Base-by-base conservation (phyloP, 2,888 invertebrate genomes). In the Craniophora ligustri region DNA sequence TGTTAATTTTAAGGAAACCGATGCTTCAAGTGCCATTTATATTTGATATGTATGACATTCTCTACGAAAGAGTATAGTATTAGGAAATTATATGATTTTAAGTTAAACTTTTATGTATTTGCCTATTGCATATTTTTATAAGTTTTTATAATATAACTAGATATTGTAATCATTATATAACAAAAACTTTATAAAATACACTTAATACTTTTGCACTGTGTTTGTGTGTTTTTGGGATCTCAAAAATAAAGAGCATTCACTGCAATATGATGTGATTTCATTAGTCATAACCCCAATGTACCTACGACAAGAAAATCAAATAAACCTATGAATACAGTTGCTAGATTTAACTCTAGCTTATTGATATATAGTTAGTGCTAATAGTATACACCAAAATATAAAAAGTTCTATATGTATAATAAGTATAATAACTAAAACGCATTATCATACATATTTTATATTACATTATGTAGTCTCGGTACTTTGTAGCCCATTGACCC, bases 151-250 rank as follows among this genome's bases (percentile, higher is more conserved):
- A 66, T 64, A 70, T 53, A n/a, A n/a, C n/a, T n/a, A n/a, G n/a
- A n/a, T 75, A 73, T 75, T 74, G 63, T 77, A 72, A 69, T 69
- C 55, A 61, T 67, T 61, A 26, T 67, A n/a, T 66, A 68, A 71
- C 44, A 53, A 67, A 59, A 67, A 58, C 53, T 51, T 54, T 70
- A 55, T 68, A 55, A 67, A 67, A 69, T 67, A 59, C 72, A 68
- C 69, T 54, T 72, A 72, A 72, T 49, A 62, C 76, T 66, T 78
- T 79, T 87, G 88, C 91, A 90, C 90, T 76, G 87, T 90, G 89
- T 92, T 90, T 88, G 89, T 87, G 92, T 91, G 92, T 93, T 93
- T 93, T 93, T 93, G 93, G 89, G 92, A 93, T 93, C 92, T 92
- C 93, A 91, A 91, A 91, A 93, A 92, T 89, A 91, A 89, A 90